Evolutionary conservation across 2,113 vertebrate genomes (phyloP).

Genomic region (Panthera leo): DNA sequence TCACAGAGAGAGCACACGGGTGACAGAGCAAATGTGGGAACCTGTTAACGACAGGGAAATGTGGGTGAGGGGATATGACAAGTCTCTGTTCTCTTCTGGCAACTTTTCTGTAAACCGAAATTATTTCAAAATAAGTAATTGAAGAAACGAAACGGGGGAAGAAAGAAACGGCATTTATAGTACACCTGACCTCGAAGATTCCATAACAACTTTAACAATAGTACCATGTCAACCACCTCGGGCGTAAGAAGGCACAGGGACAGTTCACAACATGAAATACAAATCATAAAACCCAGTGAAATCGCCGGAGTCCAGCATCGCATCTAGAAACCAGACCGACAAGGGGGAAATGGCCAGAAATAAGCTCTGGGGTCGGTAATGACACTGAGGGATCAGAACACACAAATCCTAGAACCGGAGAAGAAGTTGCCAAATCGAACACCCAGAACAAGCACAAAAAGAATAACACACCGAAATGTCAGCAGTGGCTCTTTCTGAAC

Average conservation of each 20-base stretch:
- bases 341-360: neutral
- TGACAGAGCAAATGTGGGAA: neutral
- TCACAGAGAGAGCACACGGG: neutral
- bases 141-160: neutral
- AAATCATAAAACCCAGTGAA: neutral
- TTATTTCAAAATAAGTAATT: neutral
- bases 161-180: neutral
- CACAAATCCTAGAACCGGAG: neutral
- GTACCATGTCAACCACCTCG: neutral
- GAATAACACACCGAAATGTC: fast-evolving
- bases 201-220: neutral
- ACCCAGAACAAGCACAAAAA: neutral
- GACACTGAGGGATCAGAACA: neutral
- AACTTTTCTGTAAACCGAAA: neutral
- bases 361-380: neutral
- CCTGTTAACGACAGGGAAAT: neutral
- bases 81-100: neutral
- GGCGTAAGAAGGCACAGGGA: neutral
- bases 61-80: neutral
- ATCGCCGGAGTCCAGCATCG: neutral
- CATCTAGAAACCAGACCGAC: neutral
- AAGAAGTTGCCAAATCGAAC: neutral
- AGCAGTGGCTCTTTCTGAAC: neutral
- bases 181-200: neutral
- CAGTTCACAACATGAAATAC: neutral